Base-by-base conservation (phyloP, 2,888 invertebrate genomes). In the Patella ulyssiponensis region DNA sequence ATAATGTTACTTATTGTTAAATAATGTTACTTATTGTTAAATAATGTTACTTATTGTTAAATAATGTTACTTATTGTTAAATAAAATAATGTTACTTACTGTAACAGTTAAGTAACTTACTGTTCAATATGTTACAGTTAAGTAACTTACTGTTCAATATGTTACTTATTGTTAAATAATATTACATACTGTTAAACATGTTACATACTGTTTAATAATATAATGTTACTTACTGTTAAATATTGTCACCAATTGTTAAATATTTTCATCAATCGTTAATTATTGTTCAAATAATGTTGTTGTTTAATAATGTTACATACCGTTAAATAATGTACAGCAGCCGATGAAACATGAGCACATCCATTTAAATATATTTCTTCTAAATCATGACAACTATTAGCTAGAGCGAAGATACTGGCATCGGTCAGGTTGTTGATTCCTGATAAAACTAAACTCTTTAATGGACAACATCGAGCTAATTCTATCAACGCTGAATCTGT, bases 301-400 rank as follows among this genome's bases (percentile, higher is more conserved):
- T 71, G 7, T 17, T 71, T 12, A 17, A 71, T 23, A n/a, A 15
- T 14, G 44, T 44, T 69, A 86, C 86, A 84, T 79, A 90, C 90
- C 79, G 79, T 79, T 5, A 91, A 84, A 77, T 90, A 90, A 33
- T 85, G 83, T 17, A 90, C 83, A 20, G 90, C 89, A 9, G 82
- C 83, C 7, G 85, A 82, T 3, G 89, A 86, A n/a, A 90, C 84
- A 51, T 84, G 77, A 23, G 84, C 81, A 81, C 91, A 91, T n/a
- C 90, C 90, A 82, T 87, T 90, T 51, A 91, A 81, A 76, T 87
- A 90, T 53, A 90, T 86, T 78, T 90, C 89, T 76, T 90, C 86
- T 44, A 91, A 83, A 71, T 87, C 82, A 27, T 86, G 88, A 75
- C 90, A 90, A 71, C 86, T 86, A 81, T 90, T 90, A 72, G 90